These are phyloP conservation scores for Dorcus hopei DNA, from an alignment of 2,888 invertebrate species.

Conservation along the genomic window DNA sequence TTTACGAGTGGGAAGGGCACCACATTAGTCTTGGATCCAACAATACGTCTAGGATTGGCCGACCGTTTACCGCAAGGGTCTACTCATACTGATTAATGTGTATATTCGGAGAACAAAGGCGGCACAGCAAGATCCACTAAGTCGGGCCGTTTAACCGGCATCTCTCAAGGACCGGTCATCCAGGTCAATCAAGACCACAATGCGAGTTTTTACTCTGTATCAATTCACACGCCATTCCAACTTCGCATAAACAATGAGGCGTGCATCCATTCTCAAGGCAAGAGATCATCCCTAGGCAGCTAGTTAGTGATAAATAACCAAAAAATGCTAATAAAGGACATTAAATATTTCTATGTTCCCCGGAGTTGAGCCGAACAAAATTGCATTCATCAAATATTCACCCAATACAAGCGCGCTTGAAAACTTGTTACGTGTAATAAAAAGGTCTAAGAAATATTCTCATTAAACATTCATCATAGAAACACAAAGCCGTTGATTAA, in stretches of 20 bases:
- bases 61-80: constrained; percentile 25
- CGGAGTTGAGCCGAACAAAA: background rate
- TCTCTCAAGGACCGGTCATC: constrained; percentile 11
- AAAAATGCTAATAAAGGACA: background rate
- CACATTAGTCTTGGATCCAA: constrained; percentile 41
- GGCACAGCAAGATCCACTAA: constrained; percentile 13
- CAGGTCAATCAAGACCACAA: constrained; percentile 2
- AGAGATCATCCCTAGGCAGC: background rate
- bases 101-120: constrained; percentile 31
- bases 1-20: constrained; percentile 38
- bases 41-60: constrained; percentile 38
- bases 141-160: constrained; percentile 10
- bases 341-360: background rate
- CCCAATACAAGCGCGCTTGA: no score
- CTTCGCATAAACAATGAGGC: background rate
- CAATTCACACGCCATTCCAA: constrained; percentile 1
- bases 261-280: background rate
- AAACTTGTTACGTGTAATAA: no score
- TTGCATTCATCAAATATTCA: no score
- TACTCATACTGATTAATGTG: constrained; percentile 38
- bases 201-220: background rate
- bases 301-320: background rate
- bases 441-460: no score
- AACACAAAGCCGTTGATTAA: no score
- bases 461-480: no score